Percentiles rank a stretch among this genome's conserved stretches.
These are phyloP conservation scores for Melinaea marsaeus DNA, from an alignment of 2,888 invertebrate species.

Conservation along the genomic window DNA sequence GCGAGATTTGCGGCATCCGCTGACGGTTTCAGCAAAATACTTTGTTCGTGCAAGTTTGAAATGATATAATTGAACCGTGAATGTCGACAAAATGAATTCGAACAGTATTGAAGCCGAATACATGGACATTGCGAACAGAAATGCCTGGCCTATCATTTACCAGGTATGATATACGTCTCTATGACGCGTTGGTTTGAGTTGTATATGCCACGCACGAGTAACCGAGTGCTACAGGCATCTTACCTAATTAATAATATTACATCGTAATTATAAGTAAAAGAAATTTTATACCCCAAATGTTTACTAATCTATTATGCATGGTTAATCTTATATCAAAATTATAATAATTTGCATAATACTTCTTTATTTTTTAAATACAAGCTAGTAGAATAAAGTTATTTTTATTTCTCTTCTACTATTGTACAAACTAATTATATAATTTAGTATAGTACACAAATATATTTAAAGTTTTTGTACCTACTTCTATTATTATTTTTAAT, in stretches of 20 bases:
- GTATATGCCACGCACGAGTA: constrained; percentile 50
- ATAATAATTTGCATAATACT: not conserved
- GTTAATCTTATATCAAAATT: not conserved
- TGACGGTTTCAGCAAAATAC: constrained; percentile 39
- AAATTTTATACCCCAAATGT: not conserved
- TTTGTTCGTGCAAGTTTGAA: constrained; percentile 41
- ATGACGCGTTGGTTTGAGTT: constrained; percentile 39
- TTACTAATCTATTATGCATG: not conserved
- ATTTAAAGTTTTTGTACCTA: too few relatives aligned
- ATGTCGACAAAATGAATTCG: constrained; percentile 44
- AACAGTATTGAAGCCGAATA: constrained; percentile 83
- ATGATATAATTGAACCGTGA: constrained; percentile 46
- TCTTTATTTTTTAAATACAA: too few relatives aligned
- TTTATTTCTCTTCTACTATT: too few relatives aligned
- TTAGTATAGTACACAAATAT: too few relatives aligned
- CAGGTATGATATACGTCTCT: constrained; percentile 77
- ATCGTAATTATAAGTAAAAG: not conserved
- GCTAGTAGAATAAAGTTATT: too few relatives aligned
- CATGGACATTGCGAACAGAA: constrained; percentile 81
- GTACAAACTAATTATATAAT: too few relatives aligned
- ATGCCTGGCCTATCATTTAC: constrained; percentile 84
- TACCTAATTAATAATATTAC: constrained; percentile 12
- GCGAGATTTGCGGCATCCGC: constrained; percentile 44
- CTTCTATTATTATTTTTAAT: too few relatives aligned
- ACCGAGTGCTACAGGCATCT: constrained; percentile 20